phyloP scores from a whole-genome alignment of 2,888 invertebrate species.

The Synanthedon myopaeformis region DNA sequence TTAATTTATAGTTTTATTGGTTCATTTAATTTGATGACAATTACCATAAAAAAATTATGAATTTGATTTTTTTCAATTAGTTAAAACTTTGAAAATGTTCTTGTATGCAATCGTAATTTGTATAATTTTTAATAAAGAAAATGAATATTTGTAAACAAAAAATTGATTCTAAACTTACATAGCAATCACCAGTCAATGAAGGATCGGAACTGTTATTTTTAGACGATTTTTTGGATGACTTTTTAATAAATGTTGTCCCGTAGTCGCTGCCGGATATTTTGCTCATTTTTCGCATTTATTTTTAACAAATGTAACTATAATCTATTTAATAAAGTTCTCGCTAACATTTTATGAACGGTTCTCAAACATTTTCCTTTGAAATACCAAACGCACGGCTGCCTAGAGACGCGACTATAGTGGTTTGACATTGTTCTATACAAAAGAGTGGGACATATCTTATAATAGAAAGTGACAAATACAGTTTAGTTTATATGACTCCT shows the following conservation, averaged over 20 bases:
- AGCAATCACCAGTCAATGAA: conserved; percentile 17
- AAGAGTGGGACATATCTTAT: conserved; percentile 22
- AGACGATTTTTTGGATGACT: conserved; percentile 8
- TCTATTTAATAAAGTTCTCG: not conserved
- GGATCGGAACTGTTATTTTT: conserved; percentile 20
- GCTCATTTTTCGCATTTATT: conserved; percentile 17
- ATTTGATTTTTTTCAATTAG: too few species aligned
- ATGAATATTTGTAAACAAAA: not conserved
- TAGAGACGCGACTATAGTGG: conserved; percentile 16
- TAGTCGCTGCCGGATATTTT: conserved; percentile 15
- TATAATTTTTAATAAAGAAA: too few species aligned
- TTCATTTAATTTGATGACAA: not conserved
- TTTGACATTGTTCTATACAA: conserved; percentile 26
- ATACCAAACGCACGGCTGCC: conserved; percentile 23
- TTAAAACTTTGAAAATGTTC: too few species aligned
- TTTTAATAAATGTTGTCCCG: conserved; percentile 9
- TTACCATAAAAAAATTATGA: too few species aligned
- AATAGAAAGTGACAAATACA: conserved; percentile 22
- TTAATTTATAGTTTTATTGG: not conserved
- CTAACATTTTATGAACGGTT: not conserved
- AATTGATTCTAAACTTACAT: conserved; percentile 18
- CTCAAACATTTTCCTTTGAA: not conserved
- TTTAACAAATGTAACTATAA: not conserved
- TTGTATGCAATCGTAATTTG: too few species aligned
- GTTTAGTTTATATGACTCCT: conserved; percentile 8